Evolutionary conservation across 2,797 vertebrate species (phyloP).

Genomic region (Lophotriccus pileatus): DNA sequence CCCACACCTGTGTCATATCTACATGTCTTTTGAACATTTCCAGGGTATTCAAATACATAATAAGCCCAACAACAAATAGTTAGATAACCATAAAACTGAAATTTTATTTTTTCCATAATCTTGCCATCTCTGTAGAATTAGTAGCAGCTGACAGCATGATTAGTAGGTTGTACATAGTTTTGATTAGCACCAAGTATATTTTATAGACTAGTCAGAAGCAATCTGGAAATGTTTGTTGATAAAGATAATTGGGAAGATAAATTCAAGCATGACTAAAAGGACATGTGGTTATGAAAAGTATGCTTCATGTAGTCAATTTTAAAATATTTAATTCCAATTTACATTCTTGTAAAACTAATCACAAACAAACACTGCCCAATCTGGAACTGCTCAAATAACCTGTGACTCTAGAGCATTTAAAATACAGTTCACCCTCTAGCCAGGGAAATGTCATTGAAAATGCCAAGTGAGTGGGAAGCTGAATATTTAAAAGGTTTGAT

Average conservation of each 20-base stretch:
- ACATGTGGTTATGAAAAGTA: background rate
- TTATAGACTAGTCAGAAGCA: conserved; percentile 27
- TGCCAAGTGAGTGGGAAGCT: background rate
- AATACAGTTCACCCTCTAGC: background rate
- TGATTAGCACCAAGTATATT: background rate
- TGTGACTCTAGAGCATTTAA: background rate
- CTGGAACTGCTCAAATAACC: background rate
- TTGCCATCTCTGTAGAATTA: background rate
- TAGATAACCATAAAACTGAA: background rate
- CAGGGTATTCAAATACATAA: background rate
- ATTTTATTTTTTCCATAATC: background rate
- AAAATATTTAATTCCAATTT: background rate
- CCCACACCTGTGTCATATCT: background rate
- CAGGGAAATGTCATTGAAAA: background rate
- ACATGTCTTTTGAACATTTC: background rate
- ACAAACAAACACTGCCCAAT: background rate
- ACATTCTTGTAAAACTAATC: background rate
- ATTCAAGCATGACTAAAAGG: background rate
- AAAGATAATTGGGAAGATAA: conserved; percentile 16
- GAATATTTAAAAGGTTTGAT: background rate
- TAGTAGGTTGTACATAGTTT: background rate
- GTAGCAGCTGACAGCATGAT: background rate
- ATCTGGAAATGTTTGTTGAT: conserved; percentile 31
- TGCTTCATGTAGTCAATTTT: background rate
- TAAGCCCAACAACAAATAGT: background rate